These are phyloP conservation scores for Tinea trinotella DNA, from an alignment of 2,888 invertebrate genomes.

Conservation along the genomic window DNA sequence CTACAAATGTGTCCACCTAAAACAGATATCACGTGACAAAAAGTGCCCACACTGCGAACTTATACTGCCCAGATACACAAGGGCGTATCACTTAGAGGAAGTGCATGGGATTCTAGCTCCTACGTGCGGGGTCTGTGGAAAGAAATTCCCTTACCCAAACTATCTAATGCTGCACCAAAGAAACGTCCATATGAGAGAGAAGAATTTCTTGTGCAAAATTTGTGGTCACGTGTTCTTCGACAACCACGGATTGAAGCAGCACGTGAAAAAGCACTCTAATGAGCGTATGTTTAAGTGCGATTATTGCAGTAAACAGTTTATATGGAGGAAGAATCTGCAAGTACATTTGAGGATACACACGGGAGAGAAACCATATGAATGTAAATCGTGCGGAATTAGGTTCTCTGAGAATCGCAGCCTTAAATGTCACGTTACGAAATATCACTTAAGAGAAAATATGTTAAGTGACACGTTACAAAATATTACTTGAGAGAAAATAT, in stretches of 20 bases:
- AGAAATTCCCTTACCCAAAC: slow-evolving; percentile 39
- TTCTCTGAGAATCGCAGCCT: slow-evolving; percentile 21
- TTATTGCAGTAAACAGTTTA: slow-evolving; percentile 15
- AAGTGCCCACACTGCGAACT: slow-evolving; percentile 40
- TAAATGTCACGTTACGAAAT: slow-evolving; percentile 21
- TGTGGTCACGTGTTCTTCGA: slow-evolving; percentile 61
- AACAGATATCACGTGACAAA: slow-evolving; percentile 32
- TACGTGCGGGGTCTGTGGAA: slow-evolving; percentile 40
- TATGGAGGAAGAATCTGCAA: slow-evolving; percentile 18
- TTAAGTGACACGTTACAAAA: no score
- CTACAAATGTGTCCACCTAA: slow-evolving; percentile 41
- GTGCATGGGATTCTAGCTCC: slow-evolving; percentile 43
- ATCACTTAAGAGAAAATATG: slow-evolving; percentile 20
- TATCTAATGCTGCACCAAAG: slow-evolving; percentile 40
- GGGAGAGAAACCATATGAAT: slow-evolving; percentile 32
- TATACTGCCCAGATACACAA: slow-evolving; percentile 32
- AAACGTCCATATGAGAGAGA: slow-evolving; percentile 42
- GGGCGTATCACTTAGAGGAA: slow-evolving; percentile 41
- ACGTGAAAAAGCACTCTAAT: slow-evolving; percentile 29
- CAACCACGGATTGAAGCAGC: slow-evolving; percentile 30
- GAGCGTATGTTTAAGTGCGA: slow-evolving; percentile 30
- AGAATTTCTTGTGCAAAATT: slow-evolving; percentile 47
- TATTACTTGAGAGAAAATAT: no score
- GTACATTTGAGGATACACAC: slow-evolving; percentile 40
- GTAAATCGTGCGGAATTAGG: slow-evolving; percentile 23